These are phyloP conservation scores for Zaprionus obscuricornis DNA, from an alignment of 2,888 invertebrate genomes.

Conservation along the genomic window DNA sequence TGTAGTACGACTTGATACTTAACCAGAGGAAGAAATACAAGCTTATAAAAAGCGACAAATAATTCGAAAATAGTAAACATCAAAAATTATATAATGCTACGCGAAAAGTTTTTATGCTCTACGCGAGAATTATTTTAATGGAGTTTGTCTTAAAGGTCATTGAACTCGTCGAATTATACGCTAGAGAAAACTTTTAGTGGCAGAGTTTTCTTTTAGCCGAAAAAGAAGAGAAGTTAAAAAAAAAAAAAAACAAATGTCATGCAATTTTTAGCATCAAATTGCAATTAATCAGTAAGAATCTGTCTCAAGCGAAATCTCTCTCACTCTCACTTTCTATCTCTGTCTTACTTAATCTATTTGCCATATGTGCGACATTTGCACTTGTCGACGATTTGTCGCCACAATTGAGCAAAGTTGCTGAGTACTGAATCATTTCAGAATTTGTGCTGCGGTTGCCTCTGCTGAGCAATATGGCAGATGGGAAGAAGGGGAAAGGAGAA, in stretches of 20 bases:
- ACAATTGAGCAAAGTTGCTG: too few relatives aligned
- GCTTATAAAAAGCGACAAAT: conserved; percentile 10
- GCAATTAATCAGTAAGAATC: conserved; percentile 66
- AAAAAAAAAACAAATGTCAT: conserved; percentile 43
- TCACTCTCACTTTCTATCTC: not conserved
- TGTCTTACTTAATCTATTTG: not conserved
- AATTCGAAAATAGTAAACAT: conserved; percentile 14
- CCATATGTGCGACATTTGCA: conserved; percentile 64
- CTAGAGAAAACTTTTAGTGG: conserved; percentile 13
- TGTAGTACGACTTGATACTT: not conserved
- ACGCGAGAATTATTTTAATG: too few relatives aligned
- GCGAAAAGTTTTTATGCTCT: conserved; percentile 34
- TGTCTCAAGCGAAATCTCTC: conserved; percentile 33
- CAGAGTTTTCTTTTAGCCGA: too few relatives aligned
- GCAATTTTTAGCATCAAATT: conserved; percentile 75
- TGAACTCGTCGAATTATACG: conserved; percentile 28
- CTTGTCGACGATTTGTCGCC: conserved; percentile 72
- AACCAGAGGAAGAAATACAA: not conserved
- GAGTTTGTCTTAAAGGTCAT: conserved; percentile 33
- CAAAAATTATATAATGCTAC: conserved; percentile 52
- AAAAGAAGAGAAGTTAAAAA: too few relatives aligned
- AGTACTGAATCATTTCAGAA: too few relatives aligned
- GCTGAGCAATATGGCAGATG: too few relatives aligned
- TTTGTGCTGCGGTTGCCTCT: too few relatives aligned
- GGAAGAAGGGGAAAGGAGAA: too few relatives aligned